Percentiles rank a stretch among this genome's conserved stretches.
These are phyloP conservation scores for Pipa parva DNA, from an alignment of 2,113 vertebrate species.

Conservation along the genomic window DNA sequence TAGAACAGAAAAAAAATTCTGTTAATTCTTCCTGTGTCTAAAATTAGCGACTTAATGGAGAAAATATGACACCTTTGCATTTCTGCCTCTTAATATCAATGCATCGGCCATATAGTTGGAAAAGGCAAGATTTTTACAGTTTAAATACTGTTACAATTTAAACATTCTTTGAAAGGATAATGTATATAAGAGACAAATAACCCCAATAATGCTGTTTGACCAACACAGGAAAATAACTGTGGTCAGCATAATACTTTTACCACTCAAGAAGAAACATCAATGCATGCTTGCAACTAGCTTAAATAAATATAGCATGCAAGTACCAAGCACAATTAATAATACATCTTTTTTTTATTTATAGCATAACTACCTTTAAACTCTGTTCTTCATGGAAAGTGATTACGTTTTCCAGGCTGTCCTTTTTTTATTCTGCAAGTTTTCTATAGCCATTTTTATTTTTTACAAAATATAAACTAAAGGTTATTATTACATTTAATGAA, in stretches of 20 bases:
- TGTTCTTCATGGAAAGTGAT: too few relatives aligned
- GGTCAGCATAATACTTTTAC: neutral
- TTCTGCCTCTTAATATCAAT: neutral
- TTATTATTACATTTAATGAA: too few relatives aligned
- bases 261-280: slow-evolving; percentile 4
- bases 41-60: neutral
- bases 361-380: too few relatives aligned
- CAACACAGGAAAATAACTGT: slow-evolving; percentile 9
- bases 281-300: neutral
- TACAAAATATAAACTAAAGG: too few relatives aligned
- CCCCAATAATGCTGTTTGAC: slow-evolving; percentile 11
- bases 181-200: neutral
- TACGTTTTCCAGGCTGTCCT: too few relatives aligned
- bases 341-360: too few relatives aligned
- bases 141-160: neutral
- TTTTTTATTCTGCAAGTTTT: too few relatives aligned
- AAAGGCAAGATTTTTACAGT: too few relatives aligned
- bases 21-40: neutral
- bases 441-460: too few relatives aligned
- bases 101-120: neutral
- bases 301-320: too few relatives aligned
- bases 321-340: too few relatives aligned
- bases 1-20: neutral
- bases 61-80: neutral
- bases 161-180: neutral